Evolutionary conservation across 2,888 invertebrate genomes (phyloP).

Genomic region (Chaetogeoica ovagalla): DNA sequence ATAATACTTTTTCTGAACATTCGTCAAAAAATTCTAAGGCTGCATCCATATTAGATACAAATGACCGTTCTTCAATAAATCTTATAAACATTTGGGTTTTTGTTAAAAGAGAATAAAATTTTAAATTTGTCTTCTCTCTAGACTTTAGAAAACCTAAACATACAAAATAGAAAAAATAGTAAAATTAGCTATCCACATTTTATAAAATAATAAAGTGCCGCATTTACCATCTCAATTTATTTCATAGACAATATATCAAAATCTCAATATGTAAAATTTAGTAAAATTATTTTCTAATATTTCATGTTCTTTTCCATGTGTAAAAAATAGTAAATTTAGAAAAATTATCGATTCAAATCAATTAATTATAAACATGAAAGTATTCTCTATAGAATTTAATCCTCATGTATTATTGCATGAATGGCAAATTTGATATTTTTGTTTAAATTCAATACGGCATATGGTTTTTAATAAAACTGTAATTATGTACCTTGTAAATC

Average conservation of each 20-base stretch:
- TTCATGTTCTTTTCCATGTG: neutral
- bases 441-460: neutral
- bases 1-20: conserved; percentile 77
- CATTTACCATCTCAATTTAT: too few relatives aligned
- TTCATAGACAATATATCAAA: too few relatives aligned
- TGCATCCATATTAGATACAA: conserved; percentile 97
- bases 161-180: too few relatives aligned
- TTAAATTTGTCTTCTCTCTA: conserved; percentile 83
- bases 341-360: neutral
- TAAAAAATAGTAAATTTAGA: neutral
- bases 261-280: too few relatives aligned
- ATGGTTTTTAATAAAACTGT: neutral
- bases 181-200: too few relatives aligned
- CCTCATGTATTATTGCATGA: neutral
- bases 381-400: neutral
- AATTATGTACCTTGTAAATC: conserved; percentile 76
- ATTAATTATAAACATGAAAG: neutral
- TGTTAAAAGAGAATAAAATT: conserved; percentile 87
- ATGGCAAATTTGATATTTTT: neutral
- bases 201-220: too few relatives aligned
- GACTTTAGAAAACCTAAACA: conserved; percentile 75
- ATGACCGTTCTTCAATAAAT: conserved; percentile 97
- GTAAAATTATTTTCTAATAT: too few relatives aligned
- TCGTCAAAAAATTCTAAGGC: conserved; percentile 96
- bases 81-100: conserved; percentile 97